Conservation (phyloP, 92 coral and sea anemone species). For the Anthopleura xanthogrammica region DNA sequence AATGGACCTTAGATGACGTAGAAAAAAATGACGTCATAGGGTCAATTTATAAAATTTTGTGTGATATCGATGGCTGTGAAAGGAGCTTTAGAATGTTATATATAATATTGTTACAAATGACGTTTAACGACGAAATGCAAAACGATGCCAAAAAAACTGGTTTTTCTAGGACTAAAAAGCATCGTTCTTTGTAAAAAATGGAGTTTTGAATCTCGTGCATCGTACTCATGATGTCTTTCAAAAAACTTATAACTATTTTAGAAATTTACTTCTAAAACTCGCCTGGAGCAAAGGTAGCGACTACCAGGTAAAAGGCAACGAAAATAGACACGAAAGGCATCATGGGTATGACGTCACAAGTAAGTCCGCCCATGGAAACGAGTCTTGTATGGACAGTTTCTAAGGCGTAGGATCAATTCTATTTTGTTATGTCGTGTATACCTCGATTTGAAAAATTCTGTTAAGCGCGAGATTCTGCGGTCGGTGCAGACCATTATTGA, state of each 20-base stretch:
- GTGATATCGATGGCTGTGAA: constrained; percentile 2
- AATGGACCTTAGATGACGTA: neutral
- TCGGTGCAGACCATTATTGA: neutral
- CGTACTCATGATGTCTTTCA: neutral
- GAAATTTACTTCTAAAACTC: neutral
- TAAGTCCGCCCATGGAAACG: constrained; percentile 22
- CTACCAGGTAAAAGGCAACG: neutral
- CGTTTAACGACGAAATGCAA: neutral
- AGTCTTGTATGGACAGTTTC: neutral
- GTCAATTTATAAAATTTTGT: neutral
- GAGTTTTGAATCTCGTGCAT: neutral
- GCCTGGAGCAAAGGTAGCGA: neutral
- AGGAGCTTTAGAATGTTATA: neutral
- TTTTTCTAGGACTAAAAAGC: constrained; percentile 1
- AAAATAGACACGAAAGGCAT: neutral
- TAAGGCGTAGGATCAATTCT: neutral
- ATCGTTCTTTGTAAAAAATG: constrained; percentile 8
- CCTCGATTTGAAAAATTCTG: neutral
- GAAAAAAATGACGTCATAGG: neutral
- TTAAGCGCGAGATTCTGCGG: neutral
- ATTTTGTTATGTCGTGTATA: neutral
- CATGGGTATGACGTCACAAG: constrained; percentile 24
- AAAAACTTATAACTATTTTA: neutral
- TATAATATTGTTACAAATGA: neutral
- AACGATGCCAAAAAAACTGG: neutral